A percentile compares a stretch with the other conserved stretches of the same genome.
phyloP scores from a whole-genome alignment of 2,113 vertebrate species.

The Oplegnathus fasciatus region DNA sequence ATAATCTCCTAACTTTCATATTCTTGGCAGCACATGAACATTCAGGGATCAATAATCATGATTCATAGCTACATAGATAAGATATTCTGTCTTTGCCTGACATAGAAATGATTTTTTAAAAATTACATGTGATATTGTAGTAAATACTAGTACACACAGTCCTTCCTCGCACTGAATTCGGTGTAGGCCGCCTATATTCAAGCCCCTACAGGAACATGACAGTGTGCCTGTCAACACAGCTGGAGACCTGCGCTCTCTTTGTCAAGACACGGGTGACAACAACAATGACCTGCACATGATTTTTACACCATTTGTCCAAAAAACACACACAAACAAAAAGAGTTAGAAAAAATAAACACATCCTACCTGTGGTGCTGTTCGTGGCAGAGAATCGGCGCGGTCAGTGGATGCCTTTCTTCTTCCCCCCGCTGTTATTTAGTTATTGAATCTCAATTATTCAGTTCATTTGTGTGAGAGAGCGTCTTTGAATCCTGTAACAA shows the following conservation, averaged over 20 bases:
- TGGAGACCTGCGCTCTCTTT: slow-evolving; percentile 74
- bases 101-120: not conserved
- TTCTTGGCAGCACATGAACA: slow-evolving; percentile 1
- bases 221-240: slow-evolving; percentile 75
- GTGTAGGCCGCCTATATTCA: slow-evolving; percentile 45
- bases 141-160: slow-evolving; percentile 44
- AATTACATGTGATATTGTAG: slow-evolving; percentile 3
- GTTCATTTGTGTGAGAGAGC: slow-evolving; percentile 70
- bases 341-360: slow-evolving; percentile 8
- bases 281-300: slow-evolving; percentile 67
- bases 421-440: slow-evolving; percentile 61
- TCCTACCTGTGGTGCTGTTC: slow-evolving; percentile 78
- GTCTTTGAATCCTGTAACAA: slow-evolving; percentile 71
- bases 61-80: not conserved
- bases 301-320: slow-evolving; percentile 30
- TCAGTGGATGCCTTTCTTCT: slow-evolving; percentile 58
- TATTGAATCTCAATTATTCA: slow-evolving; percentile 60
- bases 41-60: not conserved
- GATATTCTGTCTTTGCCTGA: not conserved
- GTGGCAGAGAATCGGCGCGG: slow-evolving; percentile 67
- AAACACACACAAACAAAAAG: slow-evolving; percentile 25
- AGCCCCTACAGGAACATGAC: slow-evolving; percentile 64
- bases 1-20: slow-evolving; percentile 25
- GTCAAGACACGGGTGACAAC: slow-evolving; percentile 72
- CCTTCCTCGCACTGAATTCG: slow-evolving; percentile 23